Evolutionary conservation across 2,797 vertebrate genomes (phyloP).

Genomic region (Buphagus erythrorhynchus): DNA sequence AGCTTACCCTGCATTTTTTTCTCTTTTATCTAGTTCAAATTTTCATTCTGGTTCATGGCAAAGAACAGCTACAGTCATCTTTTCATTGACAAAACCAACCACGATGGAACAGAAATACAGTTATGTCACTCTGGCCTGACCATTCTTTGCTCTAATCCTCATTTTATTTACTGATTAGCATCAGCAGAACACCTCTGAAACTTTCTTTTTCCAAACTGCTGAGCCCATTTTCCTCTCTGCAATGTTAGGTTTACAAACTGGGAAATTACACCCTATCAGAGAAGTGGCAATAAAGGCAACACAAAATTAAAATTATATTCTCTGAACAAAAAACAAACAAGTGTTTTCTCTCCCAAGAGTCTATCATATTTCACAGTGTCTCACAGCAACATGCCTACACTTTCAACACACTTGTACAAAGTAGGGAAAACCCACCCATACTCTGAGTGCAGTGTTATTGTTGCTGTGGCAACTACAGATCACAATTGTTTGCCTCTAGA

Average conservation of each 20-base stretch:
- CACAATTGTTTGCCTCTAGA: background rate
- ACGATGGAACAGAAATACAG: background rate
- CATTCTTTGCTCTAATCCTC: background rate
- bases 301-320: background rate
- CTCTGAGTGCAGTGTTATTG: background rate
- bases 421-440: background rate
- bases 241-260: accelerated
- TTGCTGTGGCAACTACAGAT: conserved; percentile 27
- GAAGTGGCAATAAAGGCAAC: background rate
- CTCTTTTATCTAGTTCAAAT: background rate
- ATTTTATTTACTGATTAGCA: background rate
- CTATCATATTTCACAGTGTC: background rate
- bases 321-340: background rate
- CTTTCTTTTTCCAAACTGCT: background rate
- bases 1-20: conserved; percentile 51
- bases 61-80: background rate
- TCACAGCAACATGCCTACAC: background rate
- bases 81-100: background rate
- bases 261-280: background rate
- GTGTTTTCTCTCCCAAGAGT: background rate
- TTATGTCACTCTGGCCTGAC: background rate
- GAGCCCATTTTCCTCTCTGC: background rate
- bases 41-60: background rate
- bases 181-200: background rate
- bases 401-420: background rate